Evolutionary conservation across 2,888 invertebrate species (phyloP), one percentile per base, ranked within the genome.

Genomic region (Phytoseiulus persimilis): DNA sequence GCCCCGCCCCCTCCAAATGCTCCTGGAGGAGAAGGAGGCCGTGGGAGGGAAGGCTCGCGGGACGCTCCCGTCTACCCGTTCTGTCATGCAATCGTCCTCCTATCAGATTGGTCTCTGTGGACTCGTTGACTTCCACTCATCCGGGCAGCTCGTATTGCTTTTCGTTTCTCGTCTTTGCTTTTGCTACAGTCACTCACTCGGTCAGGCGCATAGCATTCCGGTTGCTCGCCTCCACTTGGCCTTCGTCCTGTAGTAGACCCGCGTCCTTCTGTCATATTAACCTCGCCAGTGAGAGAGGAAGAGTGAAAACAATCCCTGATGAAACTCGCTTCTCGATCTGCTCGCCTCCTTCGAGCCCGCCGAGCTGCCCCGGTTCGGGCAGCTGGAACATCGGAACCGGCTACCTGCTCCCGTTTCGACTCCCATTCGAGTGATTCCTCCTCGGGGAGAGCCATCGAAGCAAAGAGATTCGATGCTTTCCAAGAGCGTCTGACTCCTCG

Each of bases 101-200:
- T 65, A 65, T 87, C 87, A 32, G 45, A 87, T 87, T 87, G 33
- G 87, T 33, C 87, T 87, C 87, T 32, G 87, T n/a, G 87, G 87
- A 87, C 87, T 33, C 32, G 87, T 87, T 87, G 65, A 65, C 65
- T 65, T 65, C 65, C 65, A 65, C 65, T 65, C 65, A 65, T 65
- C 65, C 65, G 65, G 65, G 65, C 65, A 65, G 65, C 18, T 65
- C 65, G 65, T 65, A 65, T 65, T 65, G 65, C 65, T 65, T 65
- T 65, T 65, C 65, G 65, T 65, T 65, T 65, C 65, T 65, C 65
- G 65, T 65, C 65, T 65, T 65, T 65, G 65, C 65, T 65, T 28
- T 23, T 65, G 65, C 65, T 65, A 65, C 65, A 65, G 9, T 65
- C 65, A 28, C 65, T 65, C 65, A 28, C 28, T 28, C 65, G 18